Base-by-base conservation (phyloP, 2,797 vertebrate genomes). In the Menidia menidia region DNA sequence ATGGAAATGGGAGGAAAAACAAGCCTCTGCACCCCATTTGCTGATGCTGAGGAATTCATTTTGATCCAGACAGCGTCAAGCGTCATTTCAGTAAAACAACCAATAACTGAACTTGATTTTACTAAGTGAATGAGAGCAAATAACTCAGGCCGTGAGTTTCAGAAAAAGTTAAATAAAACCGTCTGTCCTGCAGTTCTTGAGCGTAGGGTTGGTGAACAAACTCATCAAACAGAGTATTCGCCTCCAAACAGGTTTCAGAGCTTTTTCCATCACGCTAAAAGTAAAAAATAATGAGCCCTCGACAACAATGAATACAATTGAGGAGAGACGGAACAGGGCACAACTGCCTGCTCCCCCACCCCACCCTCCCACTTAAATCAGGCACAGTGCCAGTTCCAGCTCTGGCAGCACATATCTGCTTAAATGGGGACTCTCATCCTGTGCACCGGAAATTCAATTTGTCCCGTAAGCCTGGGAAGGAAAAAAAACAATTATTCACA, bases 401-500 rank as follows among this genome's bases (percentile, higher is more conserved):
- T 75, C 81, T 78, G 86, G 87, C 80, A 85, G 88, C 82, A 87
- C 84, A 91, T 88, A 88, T 90, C 90, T 89, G 92, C 90, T 90
- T 90, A 92, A 93, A 93, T 60, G 74, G 83, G 44, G 85, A 90
- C 91, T 89, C 87, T 92, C 87, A 86, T 89, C 88, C 78, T 67
- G 86, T 73, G 81, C 84, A 90, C 84, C 83, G 85, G 91, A 92
- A 92, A 95, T 94, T 93, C 90, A 93, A 94, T 93, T 94, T 94
- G 92, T 93, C 92, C 91, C 85, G 67, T 93, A 93, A 93, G 88
- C 89, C 71, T 7, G 80, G 89, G 91, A 93, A 93, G 87, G 25
- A 25, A 94, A 93, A 71, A 92, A 92, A 90, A 89, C 91, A 93
- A 94, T 94, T 94, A 94, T 92, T 94, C 90, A 93, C 91, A 92